phyloP scores from a whole-genome alignment of 1,140 invertebrate genomes.

The Pachypeltis micranthus region DNA sequence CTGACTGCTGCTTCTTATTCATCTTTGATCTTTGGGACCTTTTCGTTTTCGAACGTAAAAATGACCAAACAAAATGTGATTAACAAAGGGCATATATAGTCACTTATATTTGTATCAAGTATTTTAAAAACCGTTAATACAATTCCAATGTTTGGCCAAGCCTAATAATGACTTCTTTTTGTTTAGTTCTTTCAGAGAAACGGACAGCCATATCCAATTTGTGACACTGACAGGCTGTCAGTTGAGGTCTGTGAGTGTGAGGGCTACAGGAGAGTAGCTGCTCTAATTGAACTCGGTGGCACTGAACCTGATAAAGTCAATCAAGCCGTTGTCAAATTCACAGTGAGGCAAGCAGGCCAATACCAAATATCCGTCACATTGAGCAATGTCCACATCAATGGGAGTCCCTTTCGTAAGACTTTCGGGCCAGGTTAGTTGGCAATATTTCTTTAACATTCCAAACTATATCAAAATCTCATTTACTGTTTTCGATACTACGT shows the following conservation, averaged over 20 bases:
- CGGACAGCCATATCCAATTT: slow-evolving; percentile 82
- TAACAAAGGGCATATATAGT: slow-evolving; percentile 12
- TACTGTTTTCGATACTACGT: too few species aligned
- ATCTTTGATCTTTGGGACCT: too few species aligned
- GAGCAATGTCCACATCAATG: slow-evolving; percentile 51
- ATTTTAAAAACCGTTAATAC: too few species aligned
- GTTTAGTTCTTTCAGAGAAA: slow-evolving; percentile 79
- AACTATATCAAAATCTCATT: background rate
- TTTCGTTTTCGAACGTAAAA: too few species aligned
- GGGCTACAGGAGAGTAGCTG: slow-evolving; percentile 67
- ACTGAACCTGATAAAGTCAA: slow-evolving; percentile 70
- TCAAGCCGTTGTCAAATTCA: slow-evolving; percentile 77
- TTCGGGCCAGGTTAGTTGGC: slow-evolving; percentile 46
- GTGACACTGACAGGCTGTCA: slow-evolving; percentile 75
- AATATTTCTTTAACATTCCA: background rate
- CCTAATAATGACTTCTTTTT: background rate
- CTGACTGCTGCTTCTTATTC: too few species aligned
- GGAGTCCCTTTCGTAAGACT: slow-evolving; percentile 51
- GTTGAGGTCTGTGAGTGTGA: slow-evolving; percentile 77
- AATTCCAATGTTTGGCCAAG: too few species aligned
- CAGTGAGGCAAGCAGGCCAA: slow-evolving; percentile 74
- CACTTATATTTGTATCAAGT: slow-evolving; percentile 6
- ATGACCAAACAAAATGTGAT: too few species aligned
- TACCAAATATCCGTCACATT: slow-evolving; percentile 78
- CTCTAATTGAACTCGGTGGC: slow-evolving; percentile 71